Percentiles rank a stretch among this genome's conserved stretches.
Conservation (phyloP, 2,113 vertebrate species). For the Tretioscincus oriximinensis region DNA sequence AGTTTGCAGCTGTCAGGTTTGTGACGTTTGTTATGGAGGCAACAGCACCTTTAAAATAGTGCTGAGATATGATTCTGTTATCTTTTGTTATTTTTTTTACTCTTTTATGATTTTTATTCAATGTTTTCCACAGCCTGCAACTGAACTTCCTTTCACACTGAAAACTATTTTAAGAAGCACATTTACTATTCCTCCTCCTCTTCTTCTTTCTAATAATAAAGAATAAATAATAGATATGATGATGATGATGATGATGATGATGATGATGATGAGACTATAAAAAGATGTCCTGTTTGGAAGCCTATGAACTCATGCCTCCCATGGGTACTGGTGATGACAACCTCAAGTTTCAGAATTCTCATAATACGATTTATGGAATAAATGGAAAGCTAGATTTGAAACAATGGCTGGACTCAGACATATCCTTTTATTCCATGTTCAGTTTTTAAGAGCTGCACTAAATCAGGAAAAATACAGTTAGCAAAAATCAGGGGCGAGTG, state of each 20-base stretch:
- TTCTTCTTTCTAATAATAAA: not conserved
- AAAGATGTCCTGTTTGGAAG: not conserved
- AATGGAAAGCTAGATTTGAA: not conserved
- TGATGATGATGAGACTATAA: no score
- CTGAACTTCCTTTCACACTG: slow-evolving; percentile 39
- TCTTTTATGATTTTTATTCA: not conserved
- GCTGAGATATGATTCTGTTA: slow-evolving; percentile 36
- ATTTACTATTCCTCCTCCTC: not conserved
- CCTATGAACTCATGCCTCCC: not conserved
- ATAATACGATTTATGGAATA: not conserved
- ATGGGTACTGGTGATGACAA: not conserved
- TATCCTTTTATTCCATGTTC: no score
- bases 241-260: no score
- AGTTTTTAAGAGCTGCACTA: not conserved
- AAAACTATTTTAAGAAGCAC: no score
- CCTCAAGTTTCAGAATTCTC: not conserved
- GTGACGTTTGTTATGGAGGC: slow-evolving; percentile 9
- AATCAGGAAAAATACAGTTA: not conserved
- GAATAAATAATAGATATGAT: no score
- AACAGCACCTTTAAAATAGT: slow-evolving; percentile 33
- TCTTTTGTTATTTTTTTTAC: not conserved
- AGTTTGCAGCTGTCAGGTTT: slow-evolving; percentile 8
- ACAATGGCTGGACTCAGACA: not conserved
- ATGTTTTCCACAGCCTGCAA: not conserved
- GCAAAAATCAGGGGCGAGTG: not conserved